Conservation (phyloP, 1,140 invertebrate species). For the Phthorimaea operculella region DNA sequence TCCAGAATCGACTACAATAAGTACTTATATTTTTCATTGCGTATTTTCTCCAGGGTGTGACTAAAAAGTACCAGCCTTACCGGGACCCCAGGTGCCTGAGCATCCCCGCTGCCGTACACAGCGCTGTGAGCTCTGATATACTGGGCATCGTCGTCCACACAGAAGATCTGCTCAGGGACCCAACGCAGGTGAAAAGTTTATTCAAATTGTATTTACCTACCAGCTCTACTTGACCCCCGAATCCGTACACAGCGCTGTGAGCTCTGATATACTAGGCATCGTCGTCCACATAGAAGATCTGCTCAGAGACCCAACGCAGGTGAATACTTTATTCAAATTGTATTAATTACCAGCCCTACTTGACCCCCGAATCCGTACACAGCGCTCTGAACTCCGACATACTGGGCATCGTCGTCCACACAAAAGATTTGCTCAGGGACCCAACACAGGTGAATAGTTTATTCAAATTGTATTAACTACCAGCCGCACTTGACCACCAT, state of each 20-base stretch:
- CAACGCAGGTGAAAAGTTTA: slow-evolving; percentile 69
- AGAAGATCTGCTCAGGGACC: slow-evolving; percentile 88
- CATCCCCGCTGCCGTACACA: slow-evolving; percentile 84
- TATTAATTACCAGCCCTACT: slow-evolving; percentile 77
- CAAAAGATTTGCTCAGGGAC: slow-evolving; percentile 90
- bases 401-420: slow-evolving; percentile 90
- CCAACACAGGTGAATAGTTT: slow-evolving; percentile 70
- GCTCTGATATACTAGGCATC: slow-evolving; percentile 85
- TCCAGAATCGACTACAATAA: too few species aligned
- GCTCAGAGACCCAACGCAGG: slow-evolving; percentile 81
- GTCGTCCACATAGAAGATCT: slow-evolving; percentile 94
- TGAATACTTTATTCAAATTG: slow-evolving; percentile 19
- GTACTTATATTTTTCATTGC: not conserved
- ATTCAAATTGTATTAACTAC: too few species aligned
- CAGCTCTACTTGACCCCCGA: slow-evolving; percentile 85
- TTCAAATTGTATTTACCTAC: slow-evolving; percentile 58
- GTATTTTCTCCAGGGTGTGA: slow-evolving; percentile 74
- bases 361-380: slow-evolving; percentile 84
- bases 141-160: slow-evolving; percentile 92
- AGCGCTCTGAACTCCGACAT: slow-evolving; percentile 84
- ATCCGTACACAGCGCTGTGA: slow-evolving; percentile 83
- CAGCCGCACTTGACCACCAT: slow-evolving; percentile 82
- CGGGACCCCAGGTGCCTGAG: slow-evolving; percentile 83
- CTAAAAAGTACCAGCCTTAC: slow-evolving; percentile 83
- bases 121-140: slow-evolving; percentile 81